These are phyloP conservation scores for Lates calcarifer DNA, from an alignment of 2,113 vertebrate genomes.

Conservation along the genomic window DNA sequence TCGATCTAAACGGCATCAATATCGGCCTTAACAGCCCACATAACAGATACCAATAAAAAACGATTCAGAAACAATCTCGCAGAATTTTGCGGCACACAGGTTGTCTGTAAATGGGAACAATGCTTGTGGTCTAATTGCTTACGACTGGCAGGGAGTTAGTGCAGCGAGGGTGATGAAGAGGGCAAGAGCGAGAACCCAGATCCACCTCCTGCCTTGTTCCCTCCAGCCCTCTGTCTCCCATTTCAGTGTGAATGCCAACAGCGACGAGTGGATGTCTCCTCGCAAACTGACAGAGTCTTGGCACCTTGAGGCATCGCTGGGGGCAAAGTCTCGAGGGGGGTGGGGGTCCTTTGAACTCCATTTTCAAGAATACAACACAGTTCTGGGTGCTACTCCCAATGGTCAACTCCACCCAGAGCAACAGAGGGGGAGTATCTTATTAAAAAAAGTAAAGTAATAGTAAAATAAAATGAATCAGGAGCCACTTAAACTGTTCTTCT, in stretches of 20 bases:
- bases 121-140: slow-evolving; percentile 30
- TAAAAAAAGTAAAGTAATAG: no score
- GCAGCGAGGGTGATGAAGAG: slow-evolving; percentile 24
- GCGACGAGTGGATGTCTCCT: slow-evolving; percentile 31
- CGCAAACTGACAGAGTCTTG: slow-evolving; percentile 43
- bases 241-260: slow-evolving; percentile 38
- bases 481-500: no score
- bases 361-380: background rate
- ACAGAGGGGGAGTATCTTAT: no score
- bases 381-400: background rate
- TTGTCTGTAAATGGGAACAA: slow-evolving; percentile 30
- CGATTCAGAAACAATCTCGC: slow-evolving; percentile 4
- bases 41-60: slow-evolving; percentile 34
- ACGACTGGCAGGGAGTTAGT: slow-evolving; percentile 19
- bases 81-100: slow-evolving; percentile 37
- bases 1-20: slow-evolving; percentile 44
- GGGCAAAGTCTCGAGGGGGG: slow-evolving; percentile 44
- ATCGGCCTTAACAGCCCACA: slow-evolving; percentile 20
- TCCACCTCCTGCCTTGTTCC: slow-evolving; percentile 34
- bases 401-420: no score
- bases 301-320: slow-evolving; percentile 52
- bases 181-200: slow-evolving; percentile 32
- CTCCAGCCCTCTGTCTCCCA: slow-evolving; percentile 46
- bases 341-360: slow-evolving; percentile 1
- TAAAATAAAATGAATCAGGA: no score